Evolutionary conservation across 2,888 invertebrate genomes (phyloP), one percentile per base, ranked within the genome.

Genomic region (Drosophila mulleri): DNA sequence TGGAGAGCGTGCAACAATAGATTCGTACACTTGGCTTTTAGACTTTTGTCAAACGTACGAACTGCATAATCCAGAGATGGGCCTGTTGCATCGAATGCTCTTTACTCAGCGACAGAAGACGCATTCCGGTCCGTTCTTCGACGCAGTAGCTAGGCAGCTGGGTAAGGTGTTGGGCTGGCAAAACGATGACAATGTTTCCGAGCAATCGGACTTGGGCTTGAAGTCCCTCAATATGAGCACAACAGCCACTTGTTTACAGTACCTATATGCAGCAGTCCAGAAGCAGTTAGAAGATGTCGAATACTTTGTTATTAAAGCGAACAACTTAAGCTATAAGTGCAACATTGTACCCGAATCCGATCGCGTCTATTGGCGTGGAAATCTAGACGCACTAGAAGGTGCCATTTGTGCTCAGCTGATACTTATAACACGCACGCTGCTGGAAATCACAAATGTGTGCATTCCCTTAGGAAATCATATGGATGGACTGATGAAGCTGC

Each of bases 391-490:
- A 1, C 93, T 94, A 79, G 95, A 95, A 87, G 93, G 94, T 48
- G 94, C 94, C 16, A 91, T 95, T 32, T 95, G 94, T 77, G 93
- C 93, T n/a, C 95, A 95, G 75, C 83, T 95, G 47, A 94, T 94
- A 44, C 93, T 94, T 37, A 92, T 95, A 12, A 93, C 94, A 2
- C 93, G 94, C 45, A 93, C 94, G 12, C 85, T 95, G 53, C 92
- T 94, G 61, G 93, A 93, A 63, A 80, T 95, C 9, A 93, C 94
- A 16, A 94, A 94, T 71, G 92, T 94, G 9, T 92, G 93, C 35
- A 91, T 95, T 26, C 94, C 94, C 0, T 90, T 94, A n/a, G 94
- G 95, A 0, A 85, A 91, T 37, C 92, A 93, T 44, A 94, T 94
- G 69, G 95, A 95, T 77, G 91, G 92, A 4, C 90, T 95, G 5